A percentile compares a stretch with the other conserved stretches of the same genome.
Conservation (phyloP, 1,140 invertebrate species). For the Drosophila sulfurigaster region DNA sequence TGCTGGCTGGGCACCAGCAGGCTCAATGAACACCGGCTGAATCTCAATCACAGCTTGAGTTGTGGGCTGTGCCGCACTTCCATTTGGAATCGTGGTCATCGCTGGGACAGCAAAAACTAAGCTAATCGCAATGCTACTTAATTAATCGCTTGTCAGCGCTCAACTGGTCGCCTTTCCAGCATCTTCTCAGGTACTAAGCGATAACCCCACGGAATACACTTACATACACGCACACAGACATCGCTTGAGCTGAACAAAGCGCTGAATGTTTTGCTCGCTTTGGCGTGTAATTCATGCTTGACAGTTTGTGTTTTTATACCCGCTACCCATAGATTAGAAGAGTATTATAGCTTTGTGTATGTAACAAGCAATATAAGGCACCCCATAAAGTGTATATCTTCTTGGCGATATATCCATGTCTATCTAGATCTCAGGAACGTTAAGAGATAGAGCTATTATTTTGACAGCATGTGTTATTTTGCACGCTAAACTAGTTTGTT, state of each 20-base stretch:
- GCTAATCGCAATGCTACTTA: slow-evolving; percentile 22
- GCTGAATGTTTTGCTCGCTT: slow-evolving; percentile 19
- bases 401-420: no score
- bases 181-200: slow-evolving; percentile 20
- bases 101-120: slow-evolving; percentile 6
- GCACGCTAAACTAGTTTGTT: no score
- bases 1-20: no score
- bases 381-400: no score
- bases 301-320: background rate
- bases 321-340: no score
- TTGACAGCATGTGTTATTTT: no score
- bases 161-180: slow-evolving; percentile 21
- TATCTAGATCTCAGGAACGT: no score
- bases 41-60: no score
- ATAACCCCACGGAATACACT: slow-evolving; percentile 32
- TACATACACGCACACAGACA: background rate
- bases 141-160: slow-evolving; percentile 28
- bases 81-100: slow-evolving; percentile 31
- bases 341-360: no score
- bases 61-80: slow-evolving; percentile 1
- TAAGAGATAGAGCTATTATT: no score
- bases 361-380: no score
- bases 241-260: slow-evolving; percentile 14
- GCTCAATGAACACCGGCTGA: no score
- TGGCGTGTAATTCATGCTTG: slow-evolving; percentile 38